A percentile compares a stretch with the other conserved stretches of the same genome.
phyloP scores from a whole-genome alignment of 2,888 invertebrate genomes.

The Mythimna loreyi region DNA sequence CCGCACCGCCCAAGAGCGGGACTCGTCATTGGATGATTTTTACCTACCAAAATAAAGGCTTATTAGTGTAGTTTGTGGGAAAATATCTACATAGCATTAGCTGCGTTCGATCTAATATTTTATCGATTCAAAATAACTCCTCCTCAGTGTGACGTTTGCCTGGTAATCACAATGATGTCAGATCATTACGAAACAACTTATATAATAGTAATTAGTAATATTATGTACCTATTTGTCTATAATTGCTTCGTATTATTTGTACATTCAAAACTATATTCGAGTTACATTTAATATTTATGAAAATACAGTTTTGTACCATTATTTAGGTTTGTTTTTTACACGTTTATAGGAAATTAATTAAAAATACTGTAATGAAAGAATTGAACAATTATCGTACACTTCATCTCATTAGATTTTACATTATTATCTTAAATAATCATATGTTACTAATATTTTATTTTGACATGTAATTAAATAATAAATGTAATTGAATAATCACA shows the following conservation, averaged over 20 bases:
- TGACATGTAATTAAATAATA: conserved; percentile 19
- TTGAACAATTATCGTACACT: conserved; percentile 14
- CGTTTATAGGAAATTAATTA: conserved; percentile 14
- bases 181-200: conserved; percentile 2
- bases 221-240: conserved; percentile 45
- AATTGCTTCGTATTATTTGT: conserved; percentile 42
- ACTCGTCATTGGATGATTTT: too few species aligned
- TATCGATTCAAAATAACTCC: neutral
- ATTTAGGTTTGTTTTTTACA: conserved; percentile 9
- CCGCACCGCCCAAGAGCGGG: too few species aligned
- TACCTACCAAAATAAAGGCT: too few species aligned
- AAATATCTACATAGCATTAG: too few species aligned
- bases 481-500: conserved; percentile 39
- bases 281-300: conserved; percentile 14
- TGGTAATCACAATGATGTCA: neutral
- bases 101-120: neutral
- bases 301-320: conserved; percentile 36
- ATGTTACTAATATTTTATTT: conserved; percentile 3
- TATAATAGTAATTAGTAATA: conserved; percentile 12
- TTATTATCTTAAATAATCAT: neutral
- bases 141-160: neutral
- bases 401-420: conserved; percentile 2
- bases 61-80: too few species aligned
- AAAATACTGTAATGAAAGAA: conserved; percentile 13
- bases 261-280: conserved; percentile 33